Evolutionary conservation across 64 coral and sea anemone genomes (phyloP), one percentile per base, ranked within the genome.

Genomic region (Pocillopora verrucosa): DNA sequence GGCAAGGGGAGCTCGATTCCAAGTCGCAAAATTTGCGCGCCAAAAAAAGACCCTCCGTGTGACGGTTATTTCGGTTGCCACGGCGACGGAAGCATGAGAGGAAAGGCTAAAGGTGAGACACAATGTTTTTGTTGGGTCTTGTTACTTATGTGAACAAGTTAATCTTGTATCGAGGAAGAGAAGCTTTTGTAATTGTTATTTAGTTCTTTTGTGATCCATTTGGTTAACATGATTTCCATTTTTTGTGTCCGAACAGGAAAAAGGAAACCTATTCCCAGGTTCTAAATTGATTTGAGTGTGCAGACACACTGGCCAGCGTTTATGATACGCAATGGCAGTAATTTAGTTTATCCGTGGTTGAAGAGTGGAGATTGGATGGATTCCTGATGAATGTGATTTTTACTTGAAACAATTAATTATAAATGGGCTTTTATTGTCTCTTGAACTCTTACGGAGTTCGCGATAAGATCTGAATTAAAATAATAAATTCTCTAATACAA

Each of bases 61-160:
- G 64, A 85, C 19, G 82, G 82, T 5, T 85, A 56, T 65, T 85
- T 72, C 38, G 82, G 82, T 38, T 85, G 82, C 82, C 72, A 67
- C 38, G 64, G 70, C 20, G 64, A 85, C 0, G 64, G 82, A 45
- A 85, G 65, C 35, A 20, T 85, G 36, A 57, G 82, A 58, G 38
- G 36, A 30, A 85, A 85, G 65, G 41, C 3, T 4, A 85, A 72
- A 72, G 11, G 38, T 72, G 64, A 7, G 22, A 67, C 16, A 67
- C 6, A 22, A 20, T 20, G 64, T 9, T 67, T 19, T 67, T 20
- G 7, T 9, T 19, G 64, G 7, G 64, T 10, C 64, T 51, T 51
- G 10, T n/a, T 2, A 67, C 20, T 15, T 13, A 19, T 64, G 20
- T 64, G 61, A 17, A 64, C 0, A 0, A 63, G 2, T 63, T 15